Evolutionary conservation across 2,113 vertebrate genomes (phyloP).

Genomic region (Clarias batrachus): DNA sequence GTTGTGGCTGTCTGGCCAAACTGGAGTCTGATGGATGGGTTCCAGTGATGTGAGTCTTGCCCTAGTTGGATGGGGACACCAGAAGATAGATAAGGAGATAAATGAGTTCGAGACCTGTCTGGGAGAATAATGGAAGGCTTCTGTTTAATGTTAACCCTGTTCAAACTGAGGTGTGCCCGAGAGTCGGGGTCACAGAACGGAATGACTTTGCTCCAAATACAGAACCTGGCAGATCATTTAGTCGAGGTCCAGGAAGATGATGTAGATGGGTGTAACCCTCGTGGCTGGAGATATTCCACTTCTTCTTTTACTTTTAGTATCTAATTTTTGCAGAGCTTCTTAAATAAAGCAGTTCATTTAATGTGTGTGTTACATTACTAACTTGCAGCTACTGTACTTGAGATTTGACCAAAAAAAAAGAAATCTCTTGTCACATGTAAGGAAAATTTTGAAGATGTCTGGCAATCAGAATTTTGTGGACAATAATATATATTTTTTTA

Average conservation of each 20-base stretch:
- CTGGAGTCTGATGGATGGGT: constrained; percentile 62
- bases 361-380: neutral
- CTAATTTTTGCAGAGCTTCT: neutral
- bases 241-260: neutral
- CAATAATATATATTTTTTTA: neutral
- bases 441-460: neutral
- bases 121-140: constrained; percentile 37
- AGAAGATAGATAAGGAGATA: constrained; percentile 49
- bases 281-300: neutral
- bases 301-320: neutral
- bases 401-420: neutral
- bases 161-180: constrained; percentile 9
- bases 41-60: constrained; percentile 39
- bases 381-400: neutral
- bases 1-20: constrained; percentile 40
- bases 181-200: constrained; percentile 36
- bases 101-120: constrained; percentile 39
- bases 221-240: neutral
- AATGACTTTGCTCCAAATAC: constrained; percentile 11
- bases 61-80: constrained; percentile 38
- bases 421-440: neutral
- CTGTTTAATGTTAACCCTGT: constrained; percentile 24
- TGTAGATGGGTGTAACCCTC: neutral
- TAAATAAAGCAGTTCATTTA: neutral
- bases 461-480: neutral